phyloP scores from a whole-genome alignment of 2,888 invertebrate genomes.

The Sphaerophoria taeniata region DNA sequence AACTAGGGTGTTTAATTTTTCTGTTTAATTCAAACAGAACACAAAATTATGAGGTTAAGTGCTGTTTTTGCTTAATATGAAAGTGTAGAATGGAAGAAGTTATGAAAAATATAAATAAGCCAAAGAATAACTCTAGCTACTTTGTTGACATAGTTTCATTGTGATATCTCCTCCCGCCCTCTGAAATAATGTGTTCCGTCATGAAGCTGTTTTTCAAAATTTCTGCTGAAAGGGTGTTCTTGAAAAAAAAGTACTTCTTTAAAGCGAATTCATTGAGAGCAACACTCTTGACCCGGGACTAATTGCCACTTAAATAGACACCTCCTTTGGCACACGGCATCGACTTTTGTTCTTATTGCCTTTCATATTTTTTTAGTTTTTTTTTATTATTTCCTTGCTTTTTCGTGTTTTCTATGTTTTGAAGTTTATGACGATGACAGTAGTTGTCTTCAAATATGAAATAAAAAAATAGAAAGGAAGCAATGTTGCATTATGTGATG shows the following conservation, averaged over 20 bases:
- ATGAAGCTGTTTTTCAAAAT: neutral
- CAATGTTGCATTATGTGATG: constrained; percentile 66
- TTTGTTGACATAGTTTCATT: constrained; percentile 59
- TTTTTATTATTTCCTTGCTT: neutral
- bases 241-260: constrained; percentile 10
- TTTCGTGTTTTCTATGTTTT: constrained; percentile 5
- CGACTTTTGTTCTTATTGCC: constrained; percentile 19
- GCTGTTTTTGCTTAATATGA: constrained; percentile 26
- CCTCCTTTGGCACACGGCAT: constrained; percentile 64
- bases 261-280: constrained; percentile 51
- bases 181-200: constrained; percentile 12
- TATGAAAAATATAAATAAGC: neutral
- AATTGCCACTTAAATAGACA: constrained; percentile 73
- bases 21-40: neutral
- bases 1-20: neutral
- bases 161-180: neutral
- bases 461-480: constrained; percentile 26
- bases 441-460: constrained; percentile 40
- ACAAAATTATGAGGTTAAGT: constrained; percentile 64
- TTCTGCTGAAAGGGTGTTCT: neutral
- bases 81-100: constrained; percentile 41
- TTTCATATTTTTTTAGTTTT: constrained; percentile 10
- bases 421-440: constrained; percentile 43
- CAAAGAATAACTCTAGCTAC: neutral
- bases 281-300: constrained; percentile 54